Conservation (phyloP, 2,888 invertebrate species). For the Troides aeacus region DNA sequence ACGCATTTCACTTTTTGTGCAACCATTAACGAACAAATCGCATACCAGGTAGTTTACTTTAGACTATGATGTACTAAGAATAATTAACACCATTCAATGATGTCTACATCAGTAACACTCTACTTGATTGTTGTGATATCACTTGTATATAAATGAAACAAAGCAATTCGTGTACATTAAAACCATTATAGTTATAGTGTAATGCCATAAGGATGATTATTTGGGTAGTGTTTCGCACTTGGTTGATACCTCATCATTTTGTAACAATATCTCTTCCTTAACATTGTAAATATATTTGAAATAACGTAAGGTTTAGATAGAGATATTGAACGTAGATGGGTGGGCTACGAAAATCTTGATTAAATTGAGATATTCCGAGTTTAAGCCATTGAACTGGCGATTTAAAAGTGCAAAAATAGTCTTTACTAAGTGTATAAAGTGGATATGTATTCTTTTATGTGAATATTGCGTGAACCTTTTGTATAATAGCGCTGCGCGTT, state of each 20-base stretch:
- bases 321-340: slow-evolving; percentile 57
- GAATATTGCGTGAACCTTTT: slow-evolving; percentile 76
- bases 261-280: slow-evolving; percentile 68
- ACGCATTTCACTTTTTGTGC: neutral
- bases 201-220: slow-evolving; percentile 49
- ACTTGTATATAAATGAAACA: slow-evolving; percentile 39
- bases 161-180: slow-evolving; percentile 48
- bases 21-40: slow-evolving; percentile 9
- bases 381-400: slow-evolving; percentile 76
- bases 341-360: slow-evolving; percentile 75
- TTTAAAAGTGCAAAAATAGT: slow-evolving; percentile 78
- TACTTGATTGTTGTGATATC: slow-evolving; percentile 7
- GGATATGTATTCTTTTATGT: slow-evolving; percentile 68
- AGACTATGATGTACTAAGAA: slow-evolving; percentile 1
- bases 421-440: slow-evolving; percentile 66
- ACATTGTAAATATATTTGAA: slow-evolving; percentile 67
- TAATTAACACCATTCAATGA: neutral
- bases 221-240: slow-evolving; percentile 34
- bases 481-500: slow-evolving; percentile 66
- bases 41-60: slow-evolving; percentile 4
- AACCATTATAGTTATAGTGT: slow-evolving; percentile 47
- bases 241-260: slow-evolving; percentile 48
- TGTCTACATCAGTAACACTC: neutral
- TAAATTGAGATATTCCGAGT: slow-evolving; percentile 78
- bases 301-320: slow-evolving; percentile 58